Conservation (phyloP, 1,140 invertebrate genomes). For the Habropoda laboriosa region DNA sequence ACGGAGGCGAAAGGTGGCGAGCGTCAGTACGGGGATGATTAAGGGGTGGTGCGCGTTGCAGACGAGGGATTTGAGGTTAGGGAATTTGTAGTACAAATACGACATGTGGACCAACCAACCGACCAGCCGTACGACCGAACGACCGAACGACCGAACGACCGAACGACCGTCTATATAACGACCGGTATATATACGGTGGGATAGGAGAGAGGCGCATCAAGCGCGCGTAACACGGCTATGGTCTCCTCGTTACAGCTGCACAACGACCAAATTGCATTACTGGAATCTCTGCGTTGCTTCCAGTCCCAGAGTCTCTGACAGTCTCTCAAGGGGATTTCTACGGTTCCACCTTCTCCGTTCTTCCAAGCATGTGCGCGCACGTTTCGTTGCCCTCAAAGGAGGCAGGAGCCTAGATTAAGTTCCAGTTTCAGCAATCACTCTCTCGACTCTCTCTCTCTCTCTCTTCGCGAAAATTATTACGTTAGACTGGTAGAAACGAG, state of each 20-base stretch:
- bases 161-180: constrained; percentile 43
- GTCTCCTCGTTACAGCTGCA: constrained; percentile 64
- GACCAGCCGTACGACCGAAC: constrained; percentile 46
- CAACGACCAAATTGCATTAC: constrained; percentile 69
- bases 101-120: constrained; percentile 62
- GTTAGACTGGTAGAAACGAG: not conserved
- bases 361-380: constrained; percentile 6
- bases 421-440: constrained; percentile 21
- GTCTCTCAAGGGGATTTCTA: constrained; percentile 53
- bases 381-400: constrained; percentile 37
- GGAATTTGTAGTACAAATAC: constrained; percentile 71
- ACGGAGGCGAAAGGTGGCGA: constrained; percentile 28
- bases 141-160: constrained; percentile 48
- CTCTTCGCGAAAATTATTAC: constrained; percentile 18
- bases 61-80: constrained; percentile 61
- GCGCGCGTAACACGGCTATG: constrained; percentile 52
- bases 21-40: constrained; percentile 52
- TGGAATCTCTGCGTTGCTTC: constrained; percentile 58
- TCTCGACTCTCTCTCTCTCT: not conserved
- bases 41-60: constrained; percentile 48
- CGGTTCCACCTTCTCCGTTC: constrained; percentile 25
- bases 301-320: constrained; percentile 15
- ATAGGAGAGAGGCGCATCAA: constrained; percentile 1
- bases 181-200: constrained; percentile 24
- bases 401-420: not conserved